A percentile compares a stretch with the other conserved stretches of the same genome.
Evolutionary conservation across 2,113 vertebrate species (phyloP).

Genomic region (Erythrolamprus reginae): DNA sequence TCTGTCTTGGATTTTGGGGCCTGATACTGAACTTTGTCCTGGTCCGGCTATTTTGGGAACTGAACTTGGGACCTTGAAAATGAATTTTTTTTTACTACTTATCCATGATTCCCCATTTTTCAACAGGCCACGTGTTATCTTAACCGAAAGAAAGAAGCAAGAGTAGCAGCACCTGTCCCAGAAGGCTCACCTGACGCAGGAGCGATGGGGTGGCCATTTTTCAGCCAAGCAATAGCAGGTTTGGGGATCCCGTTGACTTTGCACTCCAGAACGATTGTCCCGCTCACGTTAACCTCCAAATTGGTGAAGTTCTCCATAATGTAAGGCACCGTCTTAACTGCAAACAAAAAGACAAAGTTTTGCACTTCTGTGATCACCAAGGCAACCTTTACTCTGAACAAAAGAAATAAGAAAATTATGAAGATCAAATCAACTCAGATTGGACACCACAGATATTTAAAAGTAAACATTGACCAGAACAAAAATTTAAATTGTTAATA

Average conservation of each 20-base stretch:
- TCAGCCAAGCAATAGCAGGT: slow-evolving; percentile 77
- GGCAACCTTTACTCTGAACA: neutral
- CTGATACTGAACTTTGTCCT: neutral
- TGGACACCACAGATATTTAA: neutral
- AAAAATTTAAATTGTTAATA: neutral
- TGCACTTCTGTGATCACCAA: neutral
- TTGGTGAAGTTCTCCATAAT: slow-evolving; percentile 81
- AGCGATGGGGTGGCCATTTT: slow-evolving; percentile 71
- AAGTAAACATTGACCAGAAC: neutral
- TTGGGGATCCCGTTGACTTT: slow-evolving; percentile 72
- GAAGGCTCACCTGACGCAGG: slow-evolving; percentile 75
- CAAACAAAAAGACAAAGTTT: neutral
- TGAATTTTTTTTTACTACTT: neutral
- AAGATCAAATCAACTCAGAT: neutral
- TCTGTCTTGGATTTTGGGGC: too few species aligned
- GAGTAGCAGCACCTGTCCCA: accelerated
- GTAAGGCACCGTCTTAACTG: slow-evolving; percentile 71
- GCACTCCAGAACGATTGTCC: slow-evolving; percentile 78
- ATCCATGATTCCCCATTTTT: neutral
- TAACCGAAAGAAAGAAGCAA: neutral
- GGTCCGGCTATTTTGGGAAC: neutral
- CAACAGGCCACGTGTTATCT: neutral
- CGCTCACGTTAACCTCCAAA: slow-evolving; percentile 83
- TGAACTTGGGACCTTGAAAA: neutral
- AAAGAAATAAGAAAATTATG: neutral